Evolutionary conservation across 2,113 vertebrate species (phyloP).

Genomic region (Cricetomys ansorgei): DNA sequence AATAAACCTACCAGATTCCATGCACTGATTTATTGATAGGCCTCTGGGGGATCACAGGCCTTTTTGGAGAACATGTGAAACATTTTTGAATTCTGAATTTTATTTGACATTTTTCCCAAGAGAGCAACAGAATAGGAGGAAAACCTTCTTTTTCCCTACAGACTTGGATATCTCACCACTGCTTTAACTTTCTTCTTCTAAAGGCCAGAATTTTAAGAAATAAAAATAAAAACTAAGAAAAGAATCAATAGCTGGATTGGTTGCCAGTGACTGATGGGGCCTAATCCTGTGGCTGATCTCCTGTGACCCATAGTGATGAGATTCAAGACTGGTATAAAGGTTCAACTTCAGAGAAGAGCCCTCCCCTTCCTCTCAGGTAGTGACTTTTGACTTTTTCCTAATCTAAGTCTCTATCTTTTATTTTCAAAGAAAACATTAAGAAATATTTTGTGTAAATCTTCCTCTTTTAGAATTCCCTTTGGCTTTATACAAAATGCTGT

Average conservation of each 20-base stretch:
- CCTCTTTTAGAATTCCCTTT: background rate
- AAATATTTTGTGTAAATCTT: background rate
- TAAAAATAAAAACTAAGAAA: background rate
- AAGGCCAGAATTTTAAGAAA: constrained; percentile 15
- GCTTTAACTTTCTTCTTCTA: constrained; percentile 58
- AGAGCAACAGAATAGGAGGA: constrained; percentile 48
- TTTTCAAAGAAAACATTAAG: background rate
- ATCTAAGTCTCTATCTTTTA: background rate
- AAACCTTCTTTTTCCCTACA: constrained; percentile 64
- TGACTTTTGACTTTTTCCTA: background rate
- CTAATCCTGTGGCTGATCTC: background rate
- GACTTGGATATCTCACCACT: constrained; percentile 46
- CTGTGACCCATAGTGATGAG: background rate
- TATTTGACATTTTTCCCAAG: constrained; percentile 77
- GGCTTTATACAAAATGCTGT: background rate
- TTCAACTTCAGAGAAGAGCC: background rate
- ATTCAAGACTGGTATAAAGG: background rate
- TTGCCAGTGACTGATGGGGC: background rate
- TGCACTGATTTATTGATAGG: constrained; percentile 81
- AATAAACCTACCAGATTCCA: constrained; percentile 79
- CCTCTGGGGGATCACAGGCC: constrained; percentile 70
- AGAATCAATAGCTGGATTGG: background rate
- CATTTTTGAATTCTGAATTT: constrained; percentile 77
- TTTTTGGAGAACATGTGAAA: constrained; percentile 75
- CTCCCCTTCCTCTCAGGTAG: background rate